A percentile compares a stretch with the other conserved stretches of the same genome.
Conservation (phyloP, 2,113 vertebrate genomes). For the Gopherus flavomarginatus region DNA sequence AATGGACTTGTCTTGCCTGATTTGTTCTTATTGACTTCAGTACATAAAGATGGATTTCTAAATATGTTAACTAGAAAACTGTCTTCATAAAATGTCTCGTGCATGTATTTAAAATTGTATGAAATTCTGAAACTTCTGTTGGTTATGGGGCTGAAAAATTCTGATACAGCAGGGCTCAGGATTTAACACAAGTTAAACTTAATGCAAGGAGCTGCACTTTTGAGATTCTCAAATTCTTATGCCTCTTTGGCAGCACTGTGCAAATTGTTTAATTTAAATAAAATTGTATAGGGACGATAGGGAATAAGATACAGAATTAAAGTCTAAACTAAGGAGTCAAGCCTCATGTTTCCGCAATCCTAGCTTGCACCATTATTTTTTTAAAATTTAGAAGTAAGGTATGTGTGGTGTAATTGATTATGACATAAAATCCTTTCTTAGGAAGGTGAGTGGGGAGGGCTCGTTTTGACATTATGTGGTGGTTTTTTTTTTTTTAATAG, state of each 20-base stretch:
- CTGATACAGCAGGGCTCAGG: not conserved
- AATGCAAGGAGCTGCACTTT: not conserved
- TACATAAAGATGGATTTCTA: not conserved
- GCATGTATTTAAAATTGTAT: not conserved
- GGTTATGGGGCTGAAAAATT: not conserved
- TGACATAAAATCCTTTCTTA: not conserved
- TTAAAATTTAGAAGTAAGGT: rapidly evolving
- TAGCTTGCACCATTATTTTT: not conserved
- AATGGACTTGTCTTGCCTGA: not conserved
- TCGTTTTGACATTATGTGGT: not conserved
- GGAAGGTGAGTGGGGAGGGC: not conserved
- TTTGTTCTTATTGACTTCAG: not conserved
- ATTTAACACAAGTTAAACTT: not conserved
- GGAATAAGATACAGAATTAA: not conserved
- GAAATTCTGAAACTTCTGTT: not conserved
- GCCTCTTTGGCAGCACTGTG: not conserved
- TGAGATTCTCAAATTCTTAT: not conserved
- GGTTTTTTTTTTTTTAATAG: not conserved
- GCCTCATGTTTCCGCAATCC: not conserved
- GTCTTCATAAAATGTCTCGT: not conserved
- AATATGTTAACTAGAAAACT: not conserved
- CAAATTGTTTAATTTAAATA: not conserved
- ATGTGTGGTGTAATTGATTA: not conserved
- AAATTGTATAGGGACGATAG: not conserved
- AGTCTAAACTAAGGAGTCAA: not conserved